A percentile compares a stretch with the other conserved stretches of the same genome.
Evolutionary conservation across 2,888 invertebrate genomes (phyloP).

Genomic region (Chydorus sphaericus): DNA sequence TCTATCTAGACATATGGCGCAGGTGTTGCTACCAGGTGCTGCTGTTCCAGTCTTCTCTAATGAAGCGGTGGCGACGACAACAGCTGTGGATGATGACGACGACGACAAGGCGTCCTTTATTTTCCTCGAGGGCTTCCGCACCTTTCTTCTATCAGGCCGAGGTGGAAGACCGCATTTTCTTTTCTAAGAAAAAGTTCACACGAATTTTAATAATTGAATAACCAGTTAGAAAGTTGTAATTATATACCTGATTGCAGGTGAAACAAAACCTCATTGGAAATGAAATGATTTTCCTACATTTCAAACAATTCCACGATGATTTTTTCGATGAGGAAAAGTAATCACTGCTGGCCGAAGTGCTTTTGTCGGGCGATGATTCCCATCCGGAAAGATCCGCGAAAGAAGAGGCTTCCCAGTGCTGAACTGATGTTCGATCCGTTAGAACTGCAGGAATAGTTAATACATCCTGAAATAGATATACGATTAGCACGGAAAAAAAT

Average conservation of each 20-base stretch:
- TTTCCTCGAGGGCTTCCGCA: background rate
- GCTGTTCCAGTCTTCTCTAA: background rate
- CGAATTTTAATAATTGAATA: background rate
- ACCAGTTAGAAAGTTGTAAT: too few relatives aligned
- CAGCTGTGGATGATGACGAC: background rate
- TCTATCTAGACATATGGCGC: background rate
- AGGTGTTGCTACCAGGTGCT: background rate
- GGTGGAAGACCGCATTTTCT: background rate
- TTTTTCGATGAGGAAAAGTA: too few relatives aligned
- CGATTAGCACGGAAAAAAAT: too few relatives aligned
- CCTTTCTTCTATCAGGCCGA: background rate
- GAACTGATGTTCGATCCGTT: too few relatives aligned
- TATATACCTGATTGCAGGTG: constrained; percentile 5
- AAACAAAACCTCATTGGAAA: background rate
- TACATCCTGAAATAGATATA: too few relatives aligned
- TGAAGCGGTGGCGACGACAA: background rate
- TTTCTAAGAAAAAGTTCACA: background rate
- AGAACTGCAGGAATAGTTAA: too few relatives aligned
- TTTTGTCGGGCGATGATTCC: too few relatives aligned
- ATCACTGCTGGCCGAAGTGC: too few relatives aligned
- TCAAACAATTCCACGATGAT: background rate
- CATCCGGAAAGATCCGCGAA: too few relatives aligned
- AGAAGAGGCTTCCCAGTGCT: too few relatives aligned
- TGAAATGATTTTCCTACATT: background rate
- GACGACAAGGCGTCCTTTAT: too few relatives aligned